A percentile compares a stretch with the other conserved stretches of the same genome.
phyloP scores from a whole-genome alignment of 2,797 vertebrate genomes.

The Dallia pectoralis region DNA sequence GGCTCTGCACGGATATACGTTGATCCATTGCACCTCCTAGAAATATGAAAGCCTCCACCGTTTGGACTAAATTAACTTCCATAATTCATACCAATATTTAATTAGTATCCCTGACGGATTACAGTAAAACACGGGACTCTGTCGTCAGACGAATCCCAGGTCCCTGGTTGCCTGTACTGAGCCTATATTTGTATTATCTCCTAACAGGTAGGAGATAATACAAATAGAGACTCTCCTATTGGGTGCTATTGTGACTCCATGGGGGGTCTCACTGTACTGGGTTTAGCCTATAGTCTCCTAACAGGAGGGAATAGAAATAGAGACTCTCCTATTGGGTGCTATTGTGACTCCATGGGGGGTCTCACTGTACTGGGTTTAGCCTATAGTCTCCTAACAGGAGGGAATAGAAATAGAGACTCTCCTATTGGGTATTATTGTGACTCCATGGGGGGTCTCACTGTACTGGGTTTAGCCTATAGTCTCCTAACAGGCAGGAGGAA shows the following conservation, averaged over 20 bases:
- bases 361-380: too few species aligned
- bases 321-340: too few species aligned
- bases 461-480: not conserved
- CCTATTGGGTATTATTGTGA: not conserved
- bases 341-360: too few species aligned
- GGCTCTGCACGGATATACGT: not conserved
- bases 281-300: too few species aligned
- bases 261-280: too few species aligned
- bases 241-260: too few species aligned
- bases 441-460: not conserved
- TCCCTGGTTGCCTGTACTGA: not conserved
- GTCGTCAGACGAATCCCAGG: not conserved
- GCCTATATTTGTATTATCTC: too few species aligned
- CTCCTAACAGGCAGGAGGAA: not conserved
- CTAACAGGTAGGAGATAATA: too few species aligned
- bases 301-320: too few species aligned
- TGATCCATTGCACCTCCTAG: not conserved
- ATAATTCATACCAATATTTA: not conserved
- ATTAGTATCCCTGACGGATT: not conserved
- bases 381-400: not conserved
- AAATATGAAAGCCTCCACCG: not conserved
- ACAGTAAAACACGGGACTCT: not conserved
- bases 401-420: not conserved
- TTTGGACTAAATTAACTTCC: not conserved
- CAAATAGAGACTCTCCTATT: too few species aligned